phyloP scores from a whole-genome alignment of 1,140 invertebrate genomes.

The Archivesica marissinica region DNA sequence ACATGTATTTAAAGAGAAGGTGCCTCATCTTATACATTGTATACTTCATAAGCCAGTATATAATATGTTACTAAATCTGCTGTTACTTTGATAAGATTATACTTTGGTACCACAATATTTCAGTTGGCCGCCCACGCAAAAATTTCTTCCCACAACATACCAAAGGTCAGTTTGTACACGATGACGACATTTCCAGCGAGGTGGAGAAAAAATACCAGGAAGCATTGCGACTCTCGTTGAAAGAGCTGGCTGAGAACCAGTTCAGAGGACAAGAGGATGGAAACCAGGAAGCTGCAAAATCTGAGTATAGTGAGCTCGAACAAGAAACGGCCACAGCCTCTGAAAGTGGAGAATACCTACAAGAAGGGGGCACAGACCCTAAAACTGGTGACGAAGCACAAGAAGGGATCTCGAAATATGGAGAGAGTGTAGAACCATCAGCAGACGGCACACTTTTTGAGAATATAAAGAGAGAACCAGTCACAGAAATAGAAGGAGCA shows the following conservation, averaged over 20 bases:
- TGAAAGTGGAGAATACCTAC: background rate
- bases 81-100: too few species aligned
- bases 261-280: background rate
- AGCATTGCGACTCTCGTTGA: background rate
- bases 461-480: background rate
- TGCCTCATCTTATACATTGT: too few species aligned
- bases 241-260: background rate
- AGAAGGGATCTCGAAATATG: background rate
- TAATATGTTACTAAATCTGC: too few species aligned
- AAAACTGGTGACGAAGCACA: background rate
- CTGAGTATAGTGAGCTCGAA: background rate
- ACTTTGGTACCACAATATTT: too few species aligned
- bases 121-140: slow-evolving; percentile 46
- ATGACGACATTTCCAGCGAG: background rate
- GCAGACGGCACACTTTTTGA: background rate
- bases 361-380: background rate
- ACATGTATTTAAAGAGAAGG: too few species aligned
- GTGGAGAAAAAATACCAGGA: slow-evolving; percentile 37
- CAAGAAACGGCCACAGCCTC: background rate
- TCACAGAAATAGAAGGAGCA: background rate
- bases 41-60: too few species aligned
- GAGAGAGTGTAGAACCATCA: background rate
- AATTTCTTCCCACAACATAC: slow-evolving; percentile 13
- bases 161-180: background rate
- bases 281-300: background rate